A percentile compares a stretch with the other conserved stretches of the same genome.
phyloP scores from a whole-genome alignment of 2,113 vertebrate genomes.

The Buteo buteo region DNA sequence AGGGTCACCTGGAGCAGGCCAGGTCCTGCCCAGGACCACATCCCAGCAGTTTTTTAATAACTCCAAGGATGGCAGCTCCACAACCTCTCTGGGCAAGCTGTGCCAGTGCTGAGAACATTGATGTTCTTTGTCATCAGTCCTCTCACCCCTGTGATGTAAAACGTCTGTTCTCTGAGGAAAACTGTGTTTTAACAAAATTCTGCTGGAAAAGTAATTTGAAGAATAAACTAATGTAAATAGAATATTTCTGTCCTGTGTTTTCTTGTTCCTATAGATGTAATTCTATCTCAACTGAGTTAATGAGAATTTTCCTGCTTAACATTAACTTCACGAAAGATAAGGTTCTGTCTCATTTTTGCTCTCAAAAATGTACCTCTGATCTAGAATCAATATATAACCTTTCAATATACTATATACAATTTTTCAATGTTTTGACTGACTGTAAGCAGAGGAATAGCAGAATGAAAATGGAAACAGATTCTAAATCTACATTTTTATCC shows the following conservation, averaged over 20 bases:
- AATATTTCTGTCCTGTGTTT: neutral
- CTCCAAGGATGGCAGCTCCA: neutral
- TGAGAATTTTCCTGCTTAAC: neutral
- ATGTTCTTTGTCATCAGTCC: neutral
- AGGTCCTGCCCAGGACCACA: neutral
- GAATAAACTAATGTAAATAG: neutral
- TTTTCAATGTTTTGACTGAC: neutral
- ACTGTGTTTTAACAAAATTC: neutral
- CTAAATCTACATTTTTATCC: neutral
- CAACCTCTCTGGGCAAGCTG: accelerated
- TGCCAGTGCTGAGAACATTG: neutral
- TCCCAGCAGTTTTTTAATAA: neutral
- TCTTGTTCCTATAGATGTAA: neutral
- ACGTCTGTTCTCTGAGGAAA: neutral
- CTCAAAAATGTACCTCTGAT: neutral
- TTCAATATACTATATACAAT: neutral
- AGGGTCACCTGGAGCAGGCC: neutral
- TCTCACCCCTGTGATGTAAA: neutral
- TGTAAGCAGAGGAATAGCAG: neutral
- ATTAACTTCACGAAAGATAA: neutral
- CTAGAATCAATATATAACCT: neutral
- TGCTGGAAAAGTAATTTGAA: neutral
- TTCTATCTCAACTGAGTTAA: neutral
- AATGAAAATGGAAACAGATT: neutral
- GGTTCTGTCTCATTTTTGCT: neutral